Evolutionary conservation across 2,797 vertebrate genomes (phyloP), one percentile per base, ranked within the genome.

Genomic region (Macropodus opercularis): DNA sequence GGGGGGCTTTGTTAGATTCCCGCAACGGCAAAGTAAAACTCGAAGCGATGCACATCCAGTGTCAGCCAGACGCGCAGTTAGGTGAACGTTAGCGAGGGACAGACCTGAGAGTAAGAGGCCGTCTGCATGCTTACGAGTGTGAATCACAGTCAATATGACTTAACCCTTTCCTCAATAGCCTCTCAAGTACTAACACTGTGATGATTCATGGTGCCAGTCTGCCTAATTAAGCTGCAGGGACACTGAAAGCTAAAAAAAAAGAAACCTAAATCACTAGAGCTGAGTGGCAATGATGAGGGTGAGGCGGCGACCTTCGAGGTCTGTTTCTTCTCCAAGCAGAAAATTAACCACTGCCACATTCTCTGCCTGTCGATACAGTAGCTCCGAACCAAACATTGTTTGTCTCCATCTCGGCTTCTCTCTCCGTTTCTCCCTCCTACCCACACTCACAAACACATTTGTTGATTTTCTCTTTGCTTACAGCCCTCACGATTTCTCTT

Each of bases 1-100:
- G 21, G 36, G 35, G 39, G 42, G 51, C 59, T 68, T 67, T 72
- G 67, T 66, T 80, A 38, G 66, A 63, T 52, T 68, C 50, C 39
- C 49, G 55, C 49, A 17, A 36, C 27, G 70, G 51, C 29, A 55
- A 69, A 72, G 26, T 60, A 68, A 60, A 75, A 78, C 78, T 86
- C 67, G 14, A 79, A 81, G 5, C 1, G 48, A 67, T 24, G 65
- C 22, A 42, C 55, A 53, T 15, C n/a, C 3, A 0, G 18, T 65
- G 65, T 68, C 64, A 61, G 61, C 31, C 23, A n/a, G 69, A 52
- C 62, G 24, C 35, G 5, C 18, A 32, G 61, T 50, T 60, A 46
- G 54, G 21, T 23, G 31, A 53, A 54, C n/a, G 51, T 38, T 39
- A 22, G 38, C 11, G 29, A 24, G 6, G 41, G 22, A 4, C 9